Base-by-base conservation (phyloP, 2,797 vertebrate species). In the Decapterus maruadsi region DNA sequence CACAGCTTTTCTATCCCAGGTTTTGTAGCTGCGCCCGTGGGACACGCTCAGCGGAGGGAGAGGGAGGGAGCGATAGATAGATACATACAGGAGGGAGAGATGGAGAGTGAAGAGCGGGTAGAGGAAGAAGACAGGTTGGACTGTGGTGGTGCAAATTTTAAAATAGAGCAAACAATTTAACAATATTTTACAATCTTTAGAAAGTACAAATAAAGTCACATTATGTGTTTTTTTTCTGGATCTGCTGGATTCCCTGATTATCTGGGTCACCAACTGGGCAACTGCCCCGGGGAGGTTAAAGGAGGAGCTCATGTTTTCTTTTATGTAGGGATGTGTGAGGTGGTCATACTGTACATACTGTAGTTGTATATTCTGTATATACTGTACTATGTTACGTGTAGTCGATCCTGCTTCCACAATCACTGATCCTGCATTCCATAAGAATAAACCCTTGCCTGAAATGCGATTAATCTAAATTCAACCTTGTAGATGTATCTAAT, bases 1-100 rank as follows among this genome's bases (percentile, higher is more conserved):
- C 77, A 87, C 77, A 88, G 84, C 54, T 69, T 83, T 85, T 81
- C 82, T 67, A 74, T 79, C 64, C 46, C 66, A 53, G 81, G 62
- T 87, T 90, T 81, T 89, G 67, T 75, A 80, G 81, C 61, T 12
- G 4, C 22, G 59, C 81, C 78, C 58, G 0, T 17, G 83, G 71
- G 89, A 80, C 61, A 22, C 9, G 3, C 19, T 55, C 6, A 0
- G 26, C 29, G 56, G 43, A 61, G 59, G 10, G 38, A 73, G 46
- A 56, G 46, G 43, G 46, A 29, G 42, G 4, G 17, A n/a, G n/a
- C n/a, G n/a, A n/a, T n/a, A n/a, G n/a, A 2, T 5, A 53, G 42
- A 64, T 17, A 29, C 60, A 66, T 11, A n/a, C 22, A 26, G 54
- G 31, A 77, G 7, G 11, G 40, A 42, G 36, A 58, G 65, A 6